Base-by-base conservation (phyloP, 2,797 vertebrate genomes). In the Limnodromus scolopaceus region DNA sequence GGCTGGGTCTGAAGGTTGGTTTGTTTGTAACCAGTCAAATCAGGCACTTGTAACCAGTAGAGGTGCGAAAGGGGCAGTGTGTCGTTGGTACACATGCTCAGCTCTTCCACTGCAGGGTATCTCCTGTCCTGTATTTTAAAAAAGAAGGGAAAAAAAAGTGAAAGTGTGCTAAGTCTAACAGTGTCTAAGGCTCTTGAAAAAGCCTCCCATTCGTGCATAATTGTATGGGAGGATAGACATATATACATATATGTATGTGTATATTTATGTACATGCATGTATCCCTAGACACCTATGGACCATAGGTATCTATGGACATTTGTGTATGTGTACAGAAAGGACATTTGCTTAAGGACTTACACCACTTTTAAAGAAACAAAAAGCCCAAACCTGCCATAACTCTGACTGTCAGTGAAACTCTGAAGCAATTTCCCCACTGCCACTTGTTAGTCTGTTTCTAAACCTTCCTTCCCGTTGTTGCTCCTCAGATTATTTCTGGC, bases 1-100 rank as follows among this genome's bases (percentile, higher is more conserved):
- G 54, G 11, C 39, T 84, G 16, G 6, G 24, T 57, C 55, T 82
- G 74, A 17, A 48, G 48, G 46, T 14, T 84, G 60, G 14, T 61
- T 81, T 72, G 72, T 7, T 89, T 95, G 84, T 51, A 66, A 57
- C 13, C 36, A 46, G 51, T 60, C 53, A 63, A 28, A 51, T 63
- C 25, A 89, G 72, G 53, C 65, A 15, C 23, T 60, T 70, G 27
- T 19, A 48, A 60, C 38, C 71, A 83, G 3, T 0, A 71, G 22
- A 61, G 46, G 14, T 7, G 43, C 2, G 0, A 15, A 65, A 74
- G 22, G 30, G n/a, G 5, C 13, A 2, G 20, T 12, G 34, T 84
- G 25, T 41, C 5, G 0, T 32, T 46, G 20, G 41, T 84, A 24
- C 1, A 1, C 16, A 1, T 24, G 19, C 32, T 89, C 46, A 53